A percentile compares a stretch with the other conserved stretches of the same genome.
These are phyloP conservation scores for Andrena fulva DNA, from an alignment of 2,888 invertebrate species.

Conservation along the genomic window DNA sequence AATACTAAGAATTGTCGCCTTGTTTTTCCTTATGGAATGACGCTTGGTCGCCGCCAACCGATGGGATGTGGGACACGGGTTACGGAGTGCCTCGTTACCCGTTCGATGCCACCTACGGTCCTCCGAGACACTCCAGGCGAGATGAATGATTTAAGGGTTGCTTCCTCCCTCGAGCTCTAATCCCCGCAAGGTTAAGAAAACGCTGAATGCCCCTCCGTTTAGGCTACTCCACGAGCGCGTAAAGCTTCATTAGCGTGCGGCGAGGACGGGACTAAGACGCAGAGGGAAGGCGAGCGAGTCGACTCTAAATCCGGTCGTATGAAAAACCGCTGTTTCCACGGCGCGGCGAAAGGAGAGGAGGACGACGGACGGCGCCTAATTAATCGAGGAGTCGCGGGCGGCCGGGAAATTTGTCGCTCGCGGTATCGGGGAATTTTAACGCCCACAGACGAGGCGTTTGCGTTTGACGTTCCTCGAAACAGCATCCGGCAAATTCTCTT, in stretches of 20 bases:
- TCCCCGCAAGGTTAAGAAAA: background rate
- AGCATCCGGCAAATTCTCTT: constrained; percentile 28
- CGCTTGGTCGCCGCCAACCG: no score
- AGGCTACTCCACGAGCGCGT: background rate
- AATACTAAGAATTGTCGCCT: no score
- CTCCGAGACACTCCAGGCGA: background rate
- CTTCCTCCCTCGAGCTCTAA: background rate
- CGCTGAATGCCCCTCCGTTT: constrained; percentile 2
- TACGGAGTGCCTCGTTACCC: no score
- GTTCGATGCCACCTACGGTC: no score
- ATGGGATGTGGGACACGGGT: no score
- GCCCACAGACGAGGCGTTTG: background rate
- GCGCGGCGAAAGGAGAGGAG: background rate
- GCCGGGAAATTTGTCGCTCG: background rate
- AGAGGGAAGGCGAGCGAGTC: constrained; percentile 19
- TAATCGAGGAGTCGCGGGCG: constrained; percentile 15
- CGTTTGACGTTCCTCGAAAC: constrained; percentile 11
- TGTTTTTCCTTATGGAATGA: no score
- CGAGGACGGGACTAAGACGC: background rate
- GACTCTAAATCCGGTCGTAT: constrained; percentile 11
- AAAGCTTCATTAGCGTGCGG: background rate
- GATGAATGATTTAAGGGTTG: background rate
- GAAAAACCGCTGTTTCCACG: constrained; percentile 29
- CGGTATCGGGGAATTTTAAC: background rate
- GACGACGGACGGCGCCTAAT: constrained; percentile 21